Conservation (phyloP, 2,888 invertebrate species). For the Cephus runcator region DNA sequence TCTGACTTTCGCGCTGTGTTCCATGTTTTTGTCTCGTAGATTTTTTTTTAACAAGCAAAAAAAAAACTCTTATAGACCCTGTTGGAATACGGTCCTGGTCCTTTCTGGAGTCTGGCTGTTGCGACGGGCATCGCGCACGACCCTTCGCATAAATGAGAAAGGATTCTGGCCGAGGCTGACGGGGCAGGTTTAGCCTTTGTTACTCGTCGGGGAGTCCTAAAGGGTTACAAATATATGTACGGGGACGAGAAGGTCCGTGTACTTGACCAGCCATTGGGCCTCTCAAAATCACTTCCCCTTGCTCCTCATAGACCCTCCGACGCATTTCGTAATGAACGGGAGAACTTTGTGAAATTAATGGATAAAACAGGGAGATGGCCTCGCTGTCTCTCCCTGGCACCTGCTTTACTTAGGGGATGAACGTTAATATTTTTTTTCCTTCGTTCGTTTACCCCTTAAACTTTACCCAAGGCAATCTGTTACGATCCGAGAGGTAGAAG, state of each 20-base stretch:
- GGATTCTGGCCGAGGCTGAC: not conserved
- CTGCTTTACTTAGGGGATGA: not conserved
- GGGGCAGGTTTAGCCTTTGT: conserved; percentile 1
- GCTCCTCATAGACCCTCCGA: not conserved
- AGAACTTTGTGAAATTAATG: not conserved
- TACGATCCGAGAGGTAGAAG: not conserved
- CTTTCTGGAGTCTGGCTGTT: not conserved
- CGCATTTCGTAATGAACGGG: conserved; percentile 1
- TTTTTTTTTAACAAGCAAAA: not conserved
- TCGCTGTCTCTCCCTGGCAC: not conserved
- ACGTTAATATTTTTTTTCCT: not conserved
- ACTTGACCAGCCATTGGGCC: not conserved
- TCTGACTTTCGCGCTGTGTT: too few relatives aligned
- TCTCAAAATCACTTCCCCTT: not conserved
- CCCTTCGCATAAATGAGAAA: not conserved
- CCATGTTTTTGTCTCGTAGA: not conserved
- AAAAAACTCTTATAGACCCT: not conserved
- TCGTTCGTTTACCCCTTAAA: not conserved
- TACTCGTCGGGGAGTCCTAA: conserved; percentile 4
- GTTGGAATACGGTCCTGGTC: not conserved
- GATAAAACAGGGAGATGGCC: not conserved
- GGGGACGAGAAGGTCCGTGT: not conserved
- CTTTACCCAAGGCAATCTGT: not conserved
- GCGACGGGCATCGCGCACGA: not conserved
- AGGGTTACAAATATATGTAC: conserved; percentile 7